Percentiles rank a stretch among this genome's conserved stretches.
Conservation (phyloP, 1,140 invertebrate genomes). For the Formica exsecta region DNA sequence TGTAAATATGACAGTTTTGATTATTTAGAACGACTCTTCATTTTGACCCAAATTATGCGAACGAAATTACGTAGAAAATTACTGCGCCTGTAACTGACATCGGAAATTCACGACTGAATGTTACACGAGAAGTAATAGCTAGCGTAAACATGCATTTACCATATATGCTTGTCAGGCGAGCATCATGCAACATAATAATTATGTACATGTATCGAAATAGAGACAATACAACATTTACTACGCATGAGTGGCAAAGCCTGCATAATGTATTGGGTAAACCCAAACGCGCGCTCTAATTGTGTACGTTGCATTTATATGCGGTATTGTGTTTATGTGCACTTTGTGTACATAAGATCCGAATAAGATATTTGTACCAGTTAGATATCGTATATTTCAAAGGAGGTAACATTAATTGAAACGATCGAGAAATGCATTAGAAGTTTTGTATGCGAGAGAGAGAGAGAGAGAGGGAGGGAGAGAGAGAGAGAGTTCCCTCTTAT, state of each 20-base stretch:
- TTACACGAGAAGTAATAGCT: neutral
- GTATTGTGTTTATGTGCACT: neutral
- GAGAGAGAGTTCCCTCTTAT: neutral
- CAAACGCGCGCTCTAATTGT: neutral
- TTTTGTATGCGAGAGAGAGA: no score
- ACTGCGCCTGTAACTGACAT: slow-evolving; percentile 11
- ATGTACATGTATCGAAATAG: slow-evolving; percentile 42
- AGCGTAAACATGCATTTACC: slow-evolving; percentile 1
- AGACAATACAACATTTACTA: slow-evolving; percentile 30
- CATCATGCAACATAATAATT: slow-evolving; percentile 12
- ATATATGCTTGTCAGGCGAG: slow-evolving; percentile 5
- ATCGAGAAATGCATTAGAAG: neutral
- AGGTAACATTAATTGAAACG: neutral
- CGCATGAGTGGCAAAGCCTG: slow-evolving; percentile 13
- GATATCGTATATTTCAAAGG: neutral
- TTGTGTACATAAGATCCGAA: neutral
- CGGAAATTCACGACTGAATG: neutral
- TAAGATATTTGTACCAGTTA: neutral
- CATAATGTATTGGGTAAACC: slow-evolving; percentile 3
- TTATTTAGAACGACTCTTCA: neutral
- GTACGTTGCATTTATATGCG: neutral
- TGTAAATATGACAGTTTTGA: no score
- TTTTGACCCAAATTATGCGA: neutral
- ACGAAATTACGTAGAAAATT: neutral
- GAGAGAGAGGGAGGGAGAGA: no score